Percentiles rank a stretch among this genome's conserved stretches.
Conservation (phyloP, 2,797 vertebrate species). For the Alectoris magna region DNA sequence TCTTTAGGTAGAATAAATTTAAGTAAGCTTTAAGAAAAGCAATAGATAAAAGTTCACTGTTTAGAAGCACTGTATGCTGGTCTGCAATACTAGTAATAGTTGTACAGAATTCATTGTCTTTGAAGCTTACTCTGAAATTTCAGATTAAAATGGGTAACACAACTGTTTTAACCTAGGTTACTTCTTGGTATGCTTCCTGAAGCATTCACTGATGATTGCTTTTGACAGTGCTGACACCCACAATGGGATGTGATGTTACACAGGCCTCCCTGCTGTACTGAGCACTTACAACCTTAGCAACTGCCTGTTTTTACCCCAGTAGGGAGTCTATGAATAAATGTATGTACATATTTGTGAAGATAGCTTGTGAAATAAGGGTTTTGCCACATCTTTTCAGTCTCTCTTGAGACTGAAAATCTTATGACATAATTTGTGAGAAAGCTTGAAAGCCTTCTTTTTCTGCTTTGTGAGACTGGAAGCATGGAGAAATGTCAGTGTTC, state of each 20-base stretch:
- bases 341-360: constrained; percentile 36
- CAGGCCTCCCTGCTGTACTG: constrained; percentile 59
- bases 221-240: constrained; percentile 54
- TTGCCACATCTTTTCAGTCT: background rate
- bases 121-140: background rate
- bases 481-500: background rate
- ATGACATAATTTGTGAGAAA: constrained; percentile 2
- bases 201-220: constrained; percentile 36
- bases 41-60: background rate
- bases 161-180: background rate
- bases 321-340: constrained; percentile 68
- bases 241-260: constrained; percentile 32
- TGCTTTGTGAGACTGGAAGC: background rate
- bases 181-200: constrained; percentile 19
- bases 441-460: background rate
- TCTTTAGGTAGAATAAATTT: background rate
- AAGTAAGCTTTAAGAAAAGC: background rate
- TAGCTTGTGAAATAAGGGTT: constrained; percentile 17
- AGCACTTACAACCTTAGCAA: constrained; percentile 49
- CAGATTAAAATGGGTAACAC: background rate
- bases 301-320: constrained; percentile 53
- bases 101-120: background rate
- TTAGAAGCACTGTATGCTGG: background rate
- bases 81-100: background rate
- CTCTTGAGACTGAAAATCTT: constrained; percentile 18